Evolutionary conservation across 2,113 vertebrate genomes (phyloP).

Genomic region (Cyanistes caeruleus): DNA sequence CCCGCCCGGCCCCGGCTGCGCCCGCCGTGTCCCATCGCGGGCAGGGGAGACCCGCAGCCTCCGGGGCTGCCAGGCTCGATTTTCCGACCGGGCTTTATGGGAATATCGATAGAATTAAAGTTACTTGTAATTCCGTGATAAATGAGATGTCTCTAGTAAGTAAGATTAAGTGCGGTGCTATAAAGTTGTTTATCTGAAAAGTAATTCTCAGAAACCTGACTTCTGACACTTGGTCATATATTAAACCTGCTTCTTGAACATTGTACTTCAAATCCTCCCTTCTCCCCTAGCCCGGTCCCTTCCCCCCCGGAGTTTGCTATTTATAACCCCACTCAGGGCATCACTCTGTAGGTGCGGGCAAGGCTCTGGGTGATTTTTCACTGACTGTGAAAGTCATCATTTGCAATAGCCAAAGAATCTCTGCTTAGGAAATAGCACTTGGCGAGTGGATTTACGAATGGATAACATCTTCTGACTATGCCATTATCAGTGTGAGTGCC

Average conservation of each 20-base stretch:
- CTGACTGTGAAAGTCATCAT: slow-evolving; percentile 30
- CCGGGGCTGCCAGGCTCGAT: slow-evolving; percentile 46
- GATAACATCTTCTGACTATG: slow-evolving; percentile 48
- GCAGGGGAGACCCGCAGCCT: neutral
- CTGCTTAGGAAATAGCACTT: slow-evolving; percentile 8
- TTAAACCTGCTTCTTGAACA: slow-evolving; percentile 84
- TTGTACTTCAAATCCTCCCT: slow-evolving; percentile 77
- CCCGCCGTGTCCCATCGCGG: neutral
- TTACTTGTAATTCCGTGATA: slow-evolving; percentile 82
- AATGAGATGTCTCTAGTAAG: slow-evolving; percentile 83
- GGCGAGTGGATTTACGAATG: neutral
- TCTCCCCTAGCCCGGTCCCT: neutral
- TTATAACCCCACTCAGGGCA: slow-evolving; percentile 47
- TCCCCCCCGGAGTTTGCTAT: slow-evolving; percentile 28
- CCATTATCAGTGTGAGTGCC: slow-evolving; percentile 1
- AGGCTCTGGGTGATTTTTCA: slow-evolving; percentile 31
- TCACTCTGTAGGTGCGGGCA: neutral
- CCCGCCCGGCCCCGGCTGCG: neutral
- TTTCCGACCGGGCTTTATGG: slow-evolving; percentile 68
- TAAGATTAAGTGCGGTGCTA: slow-evolving; percentile 80
- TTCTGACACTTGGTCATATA: slow-evolving; percentile 85
- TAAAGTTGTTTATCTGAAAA: slow-evolving; percentile 92
- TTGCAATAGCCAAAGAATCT: slow-evolving; percentile 31
- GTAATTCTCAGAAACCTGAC: slow-evolving; percentile 81
- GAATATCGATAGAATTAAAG: slow-evolving; percentile 79